A percentile compares a stretch with the other conserved stretches of the same genome.
These are phyloP conservation scores for Tetragnatha montana DNA, from an alignment of 2,888 invertebrate species.

Conservation along the genomic window DNA sequence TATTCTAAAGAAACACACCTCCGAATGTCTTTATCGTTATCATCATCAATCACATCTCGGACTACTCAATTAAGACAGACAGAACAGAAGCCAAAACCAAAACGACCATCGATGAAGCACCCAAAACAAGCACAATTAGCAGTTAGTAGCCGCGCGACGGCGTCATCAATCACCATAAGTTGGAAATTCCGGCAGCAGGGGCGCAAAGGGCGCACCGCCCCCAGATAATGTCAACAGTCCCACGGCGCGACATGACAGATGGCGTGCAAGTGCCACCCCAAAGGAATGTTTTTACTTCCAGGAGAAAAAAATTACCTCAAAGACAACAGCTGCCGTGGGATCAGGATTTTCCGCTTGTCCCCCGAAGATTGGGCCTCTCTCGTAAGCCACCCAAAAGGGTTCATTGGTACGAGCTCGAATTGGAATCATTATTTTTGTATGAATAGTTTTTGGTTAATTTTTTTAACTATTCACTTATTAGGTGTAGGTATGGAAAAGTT, in stretches of 20 bases:
- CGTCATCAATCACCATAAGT: not conserved
- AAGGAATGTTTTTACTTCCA: constrained; percentile 7
- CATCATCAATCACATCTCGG: too few relatives aligned
- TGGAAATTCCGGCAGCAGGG: constrained; percentile 4
- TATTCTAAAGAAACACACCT: too few relatives aligned
- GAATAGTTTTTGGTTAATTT: too few relatives aligned
- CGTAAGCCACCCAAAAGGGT: constrained; percentile 25
- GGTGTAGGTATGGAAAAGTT: too few relatives aligned
- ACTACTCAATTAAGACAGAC: too few relatives aligned
- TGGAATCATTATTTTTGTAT: too few relatives aligned
- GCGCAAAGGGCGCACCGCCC: not conserved
- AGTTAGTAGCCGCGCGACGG: not conserved
- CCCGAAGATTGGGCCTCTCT: constrained; percentile 30
- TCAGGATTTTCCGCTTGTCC: constrained; percentile 56
- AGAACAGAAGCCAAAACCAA: too few relatives aligned
- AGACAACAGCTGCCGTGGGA: constrained; percentile 56
- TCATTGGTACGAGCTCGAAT: not conserved
- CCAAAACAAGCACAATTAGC: too few relatives aligned
- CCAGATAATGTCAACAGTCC: constrained; percentile 26
- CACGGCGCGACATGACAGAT: constrained; percentile 48
- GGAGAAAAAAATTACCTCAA: constrained; percentile 28
- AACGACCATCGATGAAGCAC: too few relatives aligned
- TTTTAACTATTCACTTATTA: too few relatives aligned
- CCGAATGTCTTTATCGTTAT: too few relatives aligned
- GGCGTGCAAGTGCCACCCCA: constrained; percentile 46